Evolutionary conservation across 2,888 invertebrate species (phyloP).

Genomic region (Seira musarum): DNA sequence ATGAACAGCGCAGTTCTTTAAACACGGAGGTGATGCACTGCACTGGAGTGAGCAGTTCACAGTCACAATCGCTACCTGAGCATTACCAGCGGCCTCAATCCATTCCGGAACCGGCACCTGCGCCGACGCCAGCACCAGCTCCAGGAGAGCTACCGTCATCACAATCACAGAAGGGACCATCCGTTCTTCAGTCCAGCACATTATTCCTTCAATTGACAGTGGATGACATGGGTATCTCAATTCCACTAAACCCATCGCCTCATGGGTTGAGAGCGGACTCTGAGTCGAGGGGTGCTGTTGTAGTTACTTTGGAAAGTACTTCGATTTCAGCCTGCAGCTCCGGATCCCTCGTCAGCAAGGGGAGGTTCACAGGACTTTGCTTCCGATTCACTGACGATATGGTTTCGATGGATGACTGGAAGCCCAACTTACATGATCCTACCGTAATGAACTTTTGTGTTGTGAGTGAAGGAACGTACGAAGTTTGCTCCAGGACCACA

Average conservation of each 20-base stretch:
- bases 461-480: conserved; percentile 99
- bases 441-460: conserved; percentile 92
- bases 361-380: conserved; percentile 89
- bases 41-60: conserved; percentile 71
- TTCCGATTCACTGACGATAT: conserved; percentile 97
- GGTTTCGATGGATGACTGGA: conserved; percentile 97
- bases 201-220: conserved; percentile 95
- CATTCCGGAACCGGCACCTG: conserved; percentile 25
- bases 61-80: neutral
- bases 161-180: no score
- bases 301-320: no score
- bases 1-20: conserved; percentile 92
- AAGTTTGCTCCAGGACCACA: conserved; percentile 94
- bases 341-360: conserved; percentile 96
- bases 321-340: conserved; percentile 95
- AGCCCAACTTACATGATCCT: conserved; percentile 86
- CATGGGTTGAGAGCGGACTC: conserved; percentile 81
- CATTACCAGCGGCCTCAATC: neutral
- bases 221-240: conserved; percentile 96
- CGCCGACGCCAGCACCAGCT: conserved; percentile 38
- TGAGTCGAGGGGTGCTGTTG: conserved; percentile 91
- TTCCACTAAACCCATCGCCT: conserved; percentile 90
- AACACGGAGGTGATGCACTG: conserved; percentile 87
- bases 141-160: conserved; percentile 52
- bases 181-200: conserved; percentile 81